phyloP scores from a whole-genome alignment of 2,113 vertebrate genomes.

The Heterotis niloticus region DNA sequence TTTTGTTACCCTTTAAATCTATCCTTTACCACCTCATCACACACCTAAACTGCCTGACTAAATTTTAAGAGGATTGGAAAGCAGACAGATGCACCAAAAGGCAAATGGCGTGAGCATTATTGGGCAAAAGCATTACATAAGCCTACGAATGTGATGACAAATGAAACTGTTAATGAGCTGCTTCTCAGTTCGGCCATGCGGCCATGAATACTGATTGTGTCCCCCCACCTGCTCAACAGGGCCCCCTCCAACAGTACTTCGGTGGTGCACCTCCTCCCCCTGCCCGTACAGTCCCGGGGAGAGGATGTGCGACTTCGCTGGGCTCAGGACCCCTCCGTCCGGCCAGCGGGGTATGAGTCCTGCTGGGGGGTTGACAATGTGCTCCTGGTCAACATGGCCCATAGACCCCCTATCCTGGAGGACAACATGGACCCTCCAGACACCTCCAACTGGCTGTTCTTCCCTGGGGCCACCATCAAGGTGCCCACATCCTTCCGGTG shows the following conservation, averaged over 20 bases:
- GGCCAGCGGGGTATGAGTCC: conserved; percentile 86
- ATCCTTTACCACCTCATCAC: too few relatives aligned
- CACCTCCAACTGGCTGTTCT: conserved; percentile 98
- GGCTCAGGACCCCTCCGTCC: conserved; percentile 78
- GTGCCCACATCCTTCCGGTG: conserved; percentile 48
- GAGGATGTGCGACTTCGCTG: conserved; percentile 81
- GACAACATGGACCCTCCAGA: conserved; percentile 89
- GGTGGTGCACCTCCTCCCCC: conserved; percentile 84
- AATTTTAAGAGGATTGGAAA: too few relatives aligned
- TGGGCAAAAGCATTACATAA: background rate
- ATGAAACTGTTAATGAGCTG: background rate
- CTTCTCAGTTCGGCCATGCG: background rate
- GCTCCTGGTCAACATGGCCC: conserved; percentile 84
- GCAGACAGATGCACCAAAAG: background rate
- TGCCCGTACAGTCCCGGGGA: conserved; percentile 74
- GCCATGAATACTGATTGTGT: conserved; percentile 6
- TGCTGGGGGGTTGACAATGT: conserved; percentile 96
- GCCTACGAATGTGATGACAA: background rate
- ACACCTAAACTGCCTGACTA: too few relatives aligned
- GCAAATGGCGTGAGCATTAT: background rate
- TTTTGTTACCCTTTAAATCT: too few relatives aligned
- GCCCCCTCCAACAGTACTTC: conserved; percentile 91
- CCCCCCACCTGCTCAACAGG: conserved; percentile 53
- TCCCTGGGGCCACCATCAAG: conserved; percentile 94
- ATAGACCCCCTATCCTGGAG: conserved; percentile 81